Percentiles rank a stretch among this genome's conserved stretches.
Conservation (phyloP, 2,113 vertebrate species). For the Ancistrus triradiatus region DNA sequence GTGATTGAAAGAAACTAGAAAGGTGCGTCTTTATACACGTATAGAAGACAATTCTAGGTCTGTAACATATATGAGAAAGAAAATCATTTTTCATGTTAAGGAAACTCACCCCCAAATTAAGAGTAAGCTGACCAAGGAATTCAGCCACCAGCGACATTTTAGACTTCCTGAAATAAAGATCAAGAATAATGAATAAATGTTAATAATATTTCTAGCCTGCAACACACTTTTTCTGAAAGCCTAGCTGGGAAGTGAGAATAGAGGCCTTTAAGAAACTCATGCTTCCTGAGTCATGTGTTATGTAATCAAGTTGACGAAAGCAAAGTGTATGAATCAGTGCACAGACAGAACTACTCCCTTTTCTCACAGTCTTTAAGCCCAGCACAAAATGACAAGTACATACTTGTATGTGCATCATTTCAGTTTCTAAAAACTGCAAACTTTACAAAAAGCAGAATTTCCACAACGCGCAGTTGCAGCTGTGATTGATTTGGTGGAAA, state of each 20-base stretch:
- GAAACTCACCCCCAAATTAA: slow-evolving; percentile 62
- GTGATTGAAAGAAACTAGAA: neutral
- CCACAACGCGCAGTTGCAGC: too few relatives aligned
- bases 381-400: neutral
- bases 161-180: slow-evolving; percentile 51
- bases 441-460: neutral
- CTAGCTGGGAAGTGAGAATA: slow-evolving; percentile 2
- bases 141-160: slow-evolving; percentile 69
- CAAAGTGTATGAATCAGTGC: slow-evolving; percentile 6
- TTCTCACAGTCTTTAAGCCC: neutral
- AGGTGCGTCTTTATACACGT: neutral
- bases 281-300: slow-evolving; percentile 8
- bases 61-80: neutral
- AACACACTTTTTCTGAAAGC: neutral
- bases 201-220: neutral
- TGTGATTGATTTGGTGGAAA: neutral
- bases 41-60: neutral
- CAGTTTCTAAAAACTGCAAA: neutral
- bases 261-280: slow-evolving; percentile 6
- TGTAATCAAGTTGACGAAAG: slow-evolving; percentile 20
- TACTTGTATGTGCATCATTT: neutral
- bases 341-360: too few relatives aligned
- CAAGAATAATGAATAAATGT: slow-evolving; percentile 26
- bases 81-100: neutral
- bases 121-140: slow-evolving; percentile 68